Evolutionary conservation across 1,140 invertebrate species (phyloP), one percentile per base, ranked within the genome.

Genomic region (Trissolcus basalis): DNA sequence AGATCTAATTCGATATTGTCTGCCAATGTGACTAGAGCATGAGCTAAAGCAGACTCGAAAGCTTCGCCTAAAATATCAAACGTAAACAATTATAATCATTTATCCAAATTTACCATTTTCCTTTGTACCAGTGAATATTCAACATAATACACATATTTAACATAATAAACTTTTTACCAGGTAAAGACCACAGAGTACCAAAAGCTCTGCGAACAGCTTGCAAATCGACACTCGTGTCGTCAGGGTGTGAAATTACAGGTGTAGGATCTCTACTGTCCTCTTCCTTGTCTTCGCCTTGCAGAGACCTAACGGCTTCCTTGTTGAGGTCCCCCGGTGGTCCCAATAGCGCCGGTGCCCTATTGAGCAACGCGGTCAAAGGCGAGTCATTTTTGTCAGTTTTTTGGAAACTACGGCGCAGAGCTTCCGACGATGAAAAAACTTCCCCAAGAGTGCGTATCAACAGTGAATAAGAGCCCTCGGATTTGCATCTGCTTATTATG

Each of bases 241-340:
- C 87, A 12, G 84, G 82, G 33, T 82, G 86, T 81, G 81, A 90
- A 88, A 86, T 86, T 85, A 82, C 89, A 82, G 83, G 90, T 76
- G 83, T 89, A 75, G 85, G 90, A 87, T 89, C 89, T 50, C 89
- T 90, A 71, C 92, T 92, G 81, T 96, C 94, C 73, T 94, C 91
- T 85, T 96, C 94, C 84, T 96, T 96, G 74, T 96, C 95, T 83
- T 96, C 95, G 44, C 92, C 93, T 84, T 95, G 94, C 19, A 93
- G 83, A 12, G 91, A 90, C 54, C 93, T 85, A 56, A 92, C 87
- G 76, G 93, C 91, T 88, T 94, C 92, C 86, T 94, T 92, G 74
- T 91, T 91, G 14, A 93, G 82, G 79, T 88, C 86, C 15, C 85
- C 83, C 2, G 85, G 81, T 53, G 84, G 85, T 16, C 83, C 82